Conservation (phyloP, 1,140 invertebrate genomes). For the Glomeris maerens region DNA sequence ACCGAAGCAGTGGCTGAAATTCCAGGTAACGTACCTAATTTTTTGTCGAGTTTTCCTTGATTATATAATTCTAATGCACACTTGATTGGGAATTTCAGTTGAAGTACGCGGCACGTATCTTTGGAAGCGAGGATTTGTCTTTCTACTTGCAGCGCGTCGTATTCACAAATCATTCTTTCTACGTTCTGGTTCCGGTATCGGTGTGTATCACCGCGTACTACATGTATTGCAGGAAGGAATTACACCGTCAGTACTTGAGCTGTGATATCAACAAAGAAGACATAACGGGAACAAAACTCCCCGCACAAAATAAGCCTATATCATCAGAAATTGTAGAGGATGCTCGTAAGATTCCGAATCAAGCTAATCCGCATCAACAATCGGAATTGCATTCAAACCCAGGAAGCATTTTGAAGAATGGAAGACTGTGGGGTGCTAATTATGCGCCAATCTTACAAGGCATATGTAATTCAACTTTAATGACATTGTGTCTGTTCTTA, state of each 20-base stretch:
- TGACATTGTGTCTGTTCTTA: conserved; percentile 15
- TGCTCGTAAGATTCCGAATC: not conserved
- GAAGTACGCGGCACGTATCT: conserved; percentile 18
- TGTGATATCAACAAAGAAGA: no score
- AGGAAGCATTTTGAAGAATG: not conserved
- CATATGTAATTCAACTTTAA: not conserved
- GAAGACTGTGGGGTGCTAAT: not conserved
- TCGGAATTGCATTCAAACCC: not conserved
- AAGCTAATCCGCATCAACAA: not conserved
- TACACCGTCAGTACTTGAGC: no score
- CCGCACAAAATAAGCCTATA: no score
- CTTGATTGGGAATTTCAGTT: not conserved
- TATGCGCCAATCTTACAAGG: not conserved
- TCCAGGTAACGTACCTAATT: conserved; percentile 19
- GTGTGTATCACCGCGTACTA: no score
- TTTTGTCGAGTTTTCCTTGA: not conserved
- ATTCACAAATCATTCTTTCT: conserved; percentile 5
- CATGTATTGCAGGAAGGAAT: no score
- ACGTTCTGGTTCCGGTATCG: conserved; percentile 5
- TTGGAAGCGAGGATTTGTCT: conserved; percentile 12
- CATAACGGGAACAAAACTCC: no score
- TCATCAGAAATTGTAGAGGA: not conserved
- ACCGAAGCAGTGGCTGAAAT: conserved; percentile 23
- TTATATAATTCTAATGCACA: not conserved
- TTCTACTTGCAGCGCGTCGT: conserved; percentile 19